A percentile compares a stretch with the other conserved stretches of the same genome.
Conservation (phyloP, 2,888 invertebrate genomes). For the Erannis defoliaria region DNA sequence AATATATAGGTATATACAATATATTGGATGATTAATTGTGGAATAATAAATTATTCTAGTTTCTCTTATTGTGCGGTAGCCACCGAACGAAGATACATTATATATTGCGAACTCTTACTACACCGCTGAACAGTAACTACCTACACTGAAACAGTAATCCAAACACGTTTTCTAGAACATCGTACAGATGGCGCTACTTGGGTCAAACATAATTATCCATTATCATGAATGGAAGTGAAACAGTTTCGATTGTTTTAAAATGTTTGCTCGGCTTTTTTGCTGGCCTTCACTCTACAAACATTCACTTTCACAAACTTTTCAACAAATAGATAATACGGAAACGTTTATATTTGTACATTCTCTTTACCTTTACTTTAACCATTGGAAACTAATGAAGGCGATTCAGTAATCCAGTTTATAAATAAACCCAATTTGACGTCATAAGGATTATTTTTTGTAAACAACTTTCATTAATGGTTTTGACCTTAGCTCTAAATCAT, state of each 20-base stretch:
- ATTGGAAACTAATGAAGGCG: conserved; percentile 68
- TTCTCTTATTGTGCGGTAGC: conserved; percentile 32
- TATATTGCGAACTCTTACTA: neutral
- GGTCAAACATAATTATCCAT: conserved; percentile 12
- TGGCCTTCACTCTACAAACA: conserved; percentile 65
- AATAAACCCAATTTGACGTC: conserved; percentile 35
- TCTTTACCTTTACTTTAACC: conserved; percentile 65
- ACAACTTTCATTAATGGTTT: conserved; percentile 38
- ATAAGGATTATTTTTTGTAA: conserved; percentile 26
- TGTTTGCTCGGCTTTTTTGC: conserved; percentile 59
- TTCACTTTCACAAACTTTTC: conserved; percentile 74
- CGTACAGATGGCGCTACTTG: conserved; percentile 63
- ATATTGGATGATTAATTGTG: too few relatives aligned
- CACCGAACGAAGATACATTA: conserved; percentile 48
- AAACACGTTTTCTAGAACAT: conserved; percentile 8
- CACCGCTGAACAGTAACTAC: neutral
- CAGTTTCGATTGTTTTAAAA: conserved; percentile 32
- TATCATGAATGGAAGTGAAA: conserved; percentile 49
- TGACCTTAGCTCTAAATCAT: conserved; percentile 17
- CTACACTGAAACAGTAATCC: conserved; percentile 2
- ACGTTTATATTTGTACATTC: conserved; percentile 64
- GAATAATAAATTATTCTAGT: neutral
- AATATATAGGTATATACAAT: too few relatives aligned
- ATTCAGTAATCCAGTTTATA: conserved; percentile 54
- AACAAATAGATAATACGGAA: conserved; percentile 74